Evolutionary conservation across 2,888 invertebrate species (phyloP).

Genomic region (Agrotis exclamationis): DNA sequence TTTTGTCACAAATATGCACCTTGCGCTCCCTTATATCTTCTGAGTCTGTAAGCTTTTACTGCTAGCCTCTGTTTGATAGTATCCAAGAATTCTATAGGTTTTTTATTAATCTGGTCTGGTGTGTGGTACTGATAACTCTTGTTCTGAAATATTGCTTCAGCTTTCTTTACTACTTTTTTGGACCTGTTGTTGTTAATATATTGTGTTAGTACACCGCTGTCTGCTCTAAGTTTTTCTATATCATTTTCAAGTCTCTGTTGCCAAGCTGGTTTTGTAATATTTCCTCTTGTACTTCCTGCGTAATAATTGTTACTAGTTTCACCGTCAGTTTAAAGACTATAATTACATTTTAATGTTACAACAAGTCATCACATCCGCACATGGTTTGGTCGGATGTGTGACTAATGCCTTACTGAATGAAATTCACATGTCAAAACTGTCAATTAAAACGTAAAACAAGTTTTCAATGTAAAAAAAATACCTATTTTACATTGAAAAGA

Average conservation of each 20-base stretch:
- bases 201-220: background rate
- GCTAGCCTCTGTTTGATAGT: background rate
- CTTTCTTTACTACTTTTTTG: background rate
- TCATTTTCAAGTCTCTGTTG: constrained; percentile 8
- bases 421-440: background rate
- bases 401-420: background rate
- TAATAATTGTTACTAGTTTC: background rate
- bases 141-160: constrained; percentile 2
- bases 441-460: too few species aligned
- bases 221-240: constrained; percentile 8
- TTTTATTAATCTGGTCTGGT: background rate
- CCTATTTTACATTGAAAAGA: too few species aligned
- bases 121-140: background rate
- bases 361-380: background rate
- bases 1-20: background rate
- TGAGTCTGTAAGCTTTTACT: background rate
- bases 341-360: background rate
- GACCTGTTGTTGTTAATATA: constrained; percentile 6
- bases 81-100: background rate
- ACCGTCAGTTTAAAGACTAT: background rate
- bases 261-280: constrained; percentile 3
- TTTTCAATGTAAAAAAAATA: too few species aligned
- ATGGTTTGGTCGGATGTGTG: too few species aligned
- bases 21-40: background rate
- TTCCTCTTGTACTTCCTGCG: background rate